Conservation (phyloP, 2,888 invertebrate genomes). For the Eumacrocentrus americanus region DNA sequence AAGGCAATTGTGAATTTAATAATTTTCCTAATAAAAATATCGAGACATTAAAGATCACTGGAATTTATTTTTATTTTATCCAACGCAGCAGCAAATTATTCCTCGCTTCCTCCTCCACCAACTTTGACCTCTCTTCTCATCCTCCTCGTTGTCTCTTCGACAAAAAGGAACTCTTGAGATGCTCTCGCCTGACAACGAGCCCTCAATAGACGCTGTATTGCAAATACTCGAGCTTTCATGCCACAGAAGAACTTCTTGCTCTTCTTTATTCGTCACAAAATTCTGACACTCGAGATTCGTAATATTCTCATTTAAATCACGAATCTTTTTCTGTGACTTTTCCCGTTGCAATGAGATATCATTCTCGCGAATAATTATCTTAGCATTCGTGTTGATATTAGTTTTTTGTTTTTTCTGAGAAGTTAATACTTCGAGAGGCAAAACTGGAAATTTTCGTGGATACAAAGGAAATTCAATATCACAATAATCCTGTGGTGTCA, state of each 20-base stretch:
- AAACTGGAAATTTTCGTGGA: slow-evolving; percentile 30
- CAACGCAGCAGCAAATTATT: slow-evolving; percentile 36
- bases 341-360: slow-evolving; percentile 8
- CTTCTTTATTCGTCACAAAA: background rate
- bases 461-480: slow-evolving; percentile 36
- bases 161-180: slow-evolving; percentile 28
- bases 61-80: slow-evolving; percentile 9
- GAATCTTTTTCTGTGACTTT: background rate
- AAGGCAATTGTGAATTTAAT: slow-evolving; percentile 2
- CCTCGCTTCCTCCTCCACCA: slow-evolving; percentile 29
- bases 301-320: background rate
- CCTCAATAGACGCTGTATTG: slow-evolving; percentile 28
- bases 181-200: slow-evolving; percentile 35
- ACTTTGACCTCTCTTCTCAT: background rate
- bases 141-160: slow-evolving; percentile 21
- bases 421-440: slow-evolving; percentile 32
- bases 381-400: background rate
- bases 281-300: no score
- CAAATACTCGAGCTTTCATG: slow-evolving; percentile 34
- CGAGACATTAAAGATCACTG: background rate
- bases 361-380: slow-evolving; percentile 23
- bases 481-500: slow-evolving; percentile 35
- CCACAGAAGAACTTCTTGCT: slow-evolving; percentile 30
- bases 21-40: background rate
- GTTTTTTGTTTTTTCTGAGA: background rate